A percentile compares a stretch with the other conserved stretches of the same genome.
These are phyloP conservation scores for Caenorhabditis inopinata DNA, from an alignment of 1,140 invertebrate genomes.

Conservation along the genomic window DNA sequence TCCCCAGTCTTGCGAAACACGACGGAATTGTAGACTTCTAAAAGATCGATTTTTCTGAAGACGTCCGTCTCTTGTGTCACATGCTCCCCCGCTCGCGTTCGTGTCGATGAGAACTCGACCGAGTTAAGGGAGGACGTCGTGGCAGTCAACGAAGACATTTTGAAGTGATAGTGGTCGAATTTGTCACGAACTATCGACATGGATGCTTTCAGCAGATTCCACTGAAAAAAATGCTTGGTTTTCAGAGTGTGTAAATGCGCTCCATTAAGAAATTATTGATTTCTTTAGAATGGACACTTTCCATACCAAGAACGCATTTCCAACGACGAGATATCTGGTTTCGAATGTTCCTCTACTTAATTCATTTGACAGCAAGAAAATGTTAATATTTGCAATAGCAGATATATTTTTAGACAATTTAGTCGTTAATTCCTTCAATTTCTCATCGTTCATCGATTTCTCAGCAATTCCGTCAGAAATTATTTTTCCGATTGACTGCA, in stretches of 20 bases:
- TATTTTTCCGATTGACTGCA: neutral
- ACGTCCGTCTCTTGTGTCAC: neutral
- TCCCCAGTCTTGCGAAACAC: constrained; percentile 3
- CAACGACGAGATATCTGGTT: neutral
- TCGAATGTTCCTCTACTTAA: neutral
- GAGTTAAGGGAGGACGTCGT: neutral
- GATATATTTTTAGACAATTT: neutral
- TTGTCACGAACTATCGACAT: neutral
- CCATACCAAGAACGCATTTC: neutral
- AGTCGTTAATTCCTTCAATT: neutral
- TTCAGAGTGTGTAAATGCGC: too few relatives aligned
- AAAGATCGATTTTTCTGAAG: neutral
- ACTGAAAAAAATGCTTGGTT: neutral
- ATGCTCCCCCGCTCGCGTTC: neutral
- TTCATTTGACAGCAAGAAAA: neutral
- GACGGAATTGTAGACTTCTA: neutral
- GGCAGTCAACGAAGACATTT: neutral
- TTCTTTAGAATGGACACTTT: neutral
- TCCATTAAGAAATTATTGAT: neutral
- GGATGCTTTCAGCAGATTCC: neutral
- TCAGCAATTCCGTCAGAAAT: neutral
- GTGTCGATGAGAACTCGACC: neutral
- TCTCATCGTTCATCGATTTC: neutral
- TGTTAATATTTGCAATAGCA: neutral
- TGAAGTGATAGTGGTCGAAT: constrained; percentile 12